These are phyloP conservation scores for Chionodraco myersi DNA, from an alignment of 2,113 vertebrate species.

Conservation along the genomic window DNA sequence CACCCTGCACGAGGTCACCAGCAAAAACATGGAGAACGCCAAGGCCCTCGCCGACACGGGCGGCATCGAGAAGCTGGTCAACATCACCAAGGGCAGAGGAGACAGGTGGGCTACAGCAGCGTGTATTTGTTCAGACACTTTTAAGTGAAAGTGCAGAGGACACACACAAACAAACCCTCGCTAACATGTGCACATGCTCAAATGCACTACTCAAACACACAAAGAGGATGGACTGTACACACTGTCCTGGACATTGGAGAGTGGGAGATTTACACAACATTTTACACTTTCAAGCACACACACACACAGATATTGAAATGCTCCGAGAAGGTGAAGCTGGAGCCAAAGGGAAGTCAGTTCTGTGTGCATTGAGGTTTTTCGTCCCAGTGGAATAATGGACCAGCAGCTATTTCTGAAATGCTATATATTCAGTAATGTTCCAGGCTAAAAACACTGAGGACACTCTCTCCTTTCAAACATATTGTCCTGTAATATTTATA, in stretches of 20 bases:
- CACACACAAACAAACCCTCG: background rate
- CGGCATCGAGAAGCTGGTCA: constrained; percentile 97
- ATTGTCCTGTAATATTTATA: constrained; percentile 21
- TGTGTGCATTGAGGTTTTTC: constrained; percentile 51
- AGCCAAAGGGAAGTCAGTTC: constrained; percentile 62
- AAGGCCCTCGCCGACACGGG: constrained; percentile 96
- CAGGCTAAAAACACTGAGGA: constrained; percentile 44
- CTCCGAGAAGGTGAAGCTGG: constrained; percentile 16
- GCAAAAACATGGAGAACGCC: constrained; percentile 99
- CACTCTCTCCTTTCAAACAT: constrained; percentile 35
- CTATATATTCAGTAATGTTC: constrained; percentile 61
- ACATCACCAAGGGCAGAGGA: constrained; percentile 95
- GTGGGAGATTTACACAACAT: constrained; percentile 13
- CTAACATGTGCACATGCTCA: constrained; percentile 17
- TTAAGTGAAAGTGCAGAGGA: background rate
- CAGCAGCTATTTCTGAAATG: constrained; percentile 66
- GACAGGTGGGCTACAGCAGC: constrained; percentile 87
- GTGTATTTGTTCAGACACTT: constrained; percentile 3
- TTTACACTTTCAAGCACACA: background rate
- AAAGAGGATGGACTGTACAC: background rate
- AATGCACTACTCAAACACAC: background rate
- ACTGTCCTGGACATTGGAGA: constrained; percentile 12
- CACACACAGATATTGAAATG: constrained; percentile 24
- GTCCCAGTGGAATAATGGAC: constrained; percentile 58
- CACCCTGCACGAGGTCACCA: constrained; percentile 96